phyloP scores from a whole-genome alignment of 1,140 invertebrate species.

The Drosophila mojavensis region DNA sequence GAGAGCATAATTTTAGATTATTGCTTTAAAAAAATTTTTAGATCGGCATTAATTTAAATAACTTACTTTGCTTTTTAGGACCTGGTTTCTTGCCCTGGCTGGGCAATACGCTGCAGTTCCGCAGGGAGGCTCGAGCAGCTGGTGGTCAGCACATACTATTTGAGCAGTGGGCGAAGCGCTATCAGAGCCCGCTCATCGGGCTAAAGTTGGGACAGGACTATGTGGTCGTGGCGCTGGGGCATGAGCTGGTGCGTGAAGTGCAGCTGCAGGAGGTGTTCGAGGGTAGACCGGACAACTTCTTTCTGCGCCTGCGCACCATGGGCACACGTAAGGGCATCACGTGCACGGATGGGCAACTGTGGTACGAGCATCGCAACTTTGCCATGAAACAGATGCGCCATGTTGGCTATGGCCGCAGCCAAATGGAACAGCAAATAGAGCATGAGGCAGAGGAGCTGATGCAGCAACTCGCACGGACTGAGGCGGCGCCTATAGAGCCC shows the following conservation, averaged over 20 bases:
- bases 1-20: too few species aligned
- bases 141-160: constrained; percentile 88
- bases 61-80: constrained; percentile 84
- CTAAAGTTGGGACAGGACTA: constrained; percentile 88
- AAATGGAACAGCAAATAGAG: constrained; percentile 89
- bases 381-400: constrained; percentile 88
- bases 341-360: constrained; percentile 90
- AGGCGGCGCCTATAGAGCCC: constrained; percentile 74
- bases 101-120: constrained; percentile 87
- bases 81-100: constrained; percentile 88
- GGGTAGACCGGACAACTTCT: constrained; percentile 90
- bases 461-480: constrained; percentile 83
- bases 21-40: too few species aligned
- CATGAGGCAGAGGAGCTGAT: constrained; percentile 86
- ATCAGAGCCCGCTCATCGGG: constrained; percentile 87
- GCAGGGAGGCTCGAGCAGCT: constrained; percentile 85
- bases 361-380: constrained; percentile 91
- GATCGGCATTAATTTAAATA: too few species aligned
- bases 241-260: constrained; percentile 86
- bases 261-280: constrained; percentile 88
- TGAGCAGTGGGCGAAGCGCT: constrained; percentile 86
- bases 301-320: constrained; percentile 88
- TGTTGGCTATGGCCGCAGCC: constrained; percentile 90
- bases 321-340: constrained; percentile 88
- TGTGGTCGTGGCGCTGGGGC: constrained; percentile 87